Percentiles rank a stretch among this genome's conserved stretches.
phyloP scores from a whole-genome alignment of 2,888 invertebrate species.

The Megastigmus dorsalis region DNA sequence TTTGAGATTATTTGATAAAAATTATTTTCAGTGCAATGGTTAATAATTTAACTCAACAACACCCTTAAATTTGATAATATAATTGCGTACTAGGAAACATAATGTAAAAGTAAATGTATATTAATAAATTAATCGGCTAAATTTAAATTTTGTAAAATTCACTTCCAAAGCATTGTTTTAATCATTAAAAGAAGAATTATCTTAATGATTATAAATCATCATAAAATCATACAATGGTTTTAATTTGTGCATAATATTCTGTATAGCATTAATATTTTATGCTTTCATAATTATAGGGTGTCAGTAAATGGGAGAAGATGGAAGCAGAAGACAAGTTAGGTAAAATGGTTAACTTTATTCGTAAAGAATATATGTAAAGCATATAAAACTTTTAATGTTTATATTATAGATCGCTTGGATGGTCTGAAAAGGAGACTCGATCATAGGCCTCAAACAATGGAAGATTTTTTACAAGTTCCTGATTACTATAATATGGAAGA shows the following conservation, averaged over 20 bases:
- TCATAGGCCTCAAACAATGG: constrained; percentile 83
- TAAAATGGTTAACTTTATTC: constrained; percentile 53
- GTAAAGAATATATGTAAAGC: not conserved
- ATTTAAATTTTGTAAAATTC: too few species aligned
- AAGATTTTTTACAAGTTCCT: constrained; percentile 91
- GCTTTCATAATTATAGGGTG: constrained; percentile 60
- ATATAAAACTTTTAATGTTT: not conserved
- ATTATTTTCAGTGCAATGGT: too few species aligned
- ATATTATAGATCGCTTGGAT: constrained; percentile 88
- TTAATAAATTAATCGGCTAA: too few species aligned
- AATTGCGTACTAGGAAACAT: too few species aligned
- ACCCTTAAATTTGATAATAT: too few species aligned
- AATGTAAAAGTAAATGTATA: too few species aligned
- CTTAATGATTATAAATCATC: not conserved
- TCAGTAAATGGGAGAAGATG: constrained; percentile 73
- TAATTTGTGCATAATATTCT: not conserved
- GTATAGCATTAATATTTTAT: not conserved
- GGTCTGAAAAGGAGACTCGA: constrained; percentile 86
- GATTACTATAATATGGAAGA: constrained; percentile 81
- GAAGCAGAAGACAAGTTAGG: constrained; percentile 72
- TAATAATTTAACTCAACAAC: too few species aligned
- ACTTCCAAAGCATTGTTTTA: too few species aligned
- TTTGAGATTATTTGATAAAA: too few species aligned
- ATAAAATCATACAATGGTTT: not conserved
- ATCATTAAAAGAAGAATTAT: not conserved